phyloP scores from a whole-genome alignment of 2,113 vertebrate genomes.

The Apeltes quadracus region DNA sequence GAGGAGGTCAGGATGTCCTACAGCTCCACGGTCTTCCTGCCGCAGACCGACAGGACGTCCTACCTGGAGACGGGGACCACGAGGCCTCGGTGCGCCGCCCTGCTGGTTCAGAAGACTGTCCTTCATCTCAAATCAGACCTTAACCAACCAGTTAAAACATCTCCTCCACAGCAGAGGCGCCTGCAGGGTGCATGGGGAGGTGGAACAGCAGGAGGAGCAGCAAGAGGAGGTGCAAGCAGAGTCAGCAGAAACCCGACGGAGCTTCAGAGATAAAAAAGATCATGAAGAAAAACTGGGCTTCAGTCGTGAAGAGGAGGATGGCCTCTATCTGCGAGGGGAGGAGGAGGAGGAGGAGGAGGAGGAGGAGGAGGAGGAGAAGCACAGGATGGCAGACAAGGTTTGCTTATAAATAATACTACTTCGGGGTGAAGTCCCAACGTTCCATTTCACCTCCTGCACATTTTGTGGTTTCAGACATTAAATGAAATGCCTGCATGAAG shows the following conservation, averaged over 20 bases:
- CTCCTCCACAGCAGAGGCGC: conserved; percentile 36
- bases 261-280: conserved; percentile 20
- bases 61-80: conserved; percentile 53
- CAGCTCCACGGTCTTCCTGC: conserved; percentile 63
- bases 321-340: conserved; percentile 4
- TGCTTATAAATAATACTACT: conserved; percentile 8
- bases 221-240: conserved; percentile 16
- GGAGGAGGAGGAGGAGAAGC: conserved; percentile 7
- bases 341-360: conserved; percentile 18
- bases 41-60: conserved; percentile 58
- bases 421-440: too few relatives aligned
- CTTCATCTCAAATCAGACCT: too few relatives aligned
- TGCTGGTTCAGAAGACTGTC: too few relatives aligned
- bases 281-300: conserved; percentile 46
- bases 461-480: not conserved
- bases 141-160: conserved; percentile 1
- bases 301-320: conserved; percentile 20
- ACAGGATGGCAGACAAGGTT: conserved; percentile 45
- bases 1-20: conserved; percentile 56
- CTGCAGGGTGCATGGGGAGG: conserved; percentile 39
- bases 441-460: not conserved
- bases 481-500: conserved; percentile 15
- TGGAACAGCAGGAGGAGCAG: conserved; percentile 23
- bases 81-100: conserved; percentile 44
- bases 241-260: conserved; percentile 1